Evolutionary conservation across 2,888 invertebrate species (phyloP).

Genomic region (Ormyrus labotus): DNA sequence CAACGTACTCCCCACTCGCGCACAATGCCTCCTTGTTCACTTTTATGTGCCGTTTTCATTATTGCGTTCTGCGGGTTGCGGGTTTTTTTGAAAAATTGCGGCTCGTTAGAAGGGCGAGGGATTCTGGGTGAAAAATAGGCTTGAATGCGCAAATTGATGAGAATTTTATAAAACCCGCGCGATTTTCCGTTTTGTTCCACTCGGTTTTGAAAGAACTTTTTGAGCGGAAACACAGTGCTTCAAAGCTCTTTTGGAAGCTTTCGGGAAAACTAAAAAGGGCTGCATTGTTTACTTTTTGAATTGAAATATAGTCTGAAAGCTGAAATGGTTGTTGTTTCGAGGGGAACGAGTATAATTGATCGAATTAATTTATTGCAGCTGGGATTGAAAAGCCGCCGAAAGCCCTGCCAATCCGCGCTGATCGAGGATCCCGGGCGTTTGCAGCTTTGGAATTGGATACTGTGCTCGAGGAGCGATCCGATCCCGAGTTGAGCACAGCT

Average conservation of each 20-base stretch:
- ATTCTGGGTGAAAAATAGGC: too few relatives aligned
- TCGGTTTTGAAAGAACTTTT: too few relatives aligned
- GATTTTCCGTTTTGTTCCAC: too few relatives aligned
- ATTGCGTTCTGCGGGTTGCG: background rate
- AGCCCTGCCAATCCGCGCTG: constrained; percentile 81
- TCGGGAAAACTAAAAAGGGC: background rate
- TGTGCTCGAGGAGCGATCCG: constrained; percentile 89
- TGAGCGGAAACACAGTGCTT: too few relatives aligned
- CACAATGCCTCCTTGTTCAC: background rate
- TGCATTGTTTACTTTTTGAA: background rate
- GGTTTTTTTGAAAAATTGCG: background rate
- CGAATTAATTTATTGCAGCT: constrained; percentile 60
- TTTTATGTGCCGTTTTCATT: background rate
- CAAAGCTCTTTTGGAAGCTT: too few relatives aligned
- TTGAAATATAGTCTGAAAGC: background rate
- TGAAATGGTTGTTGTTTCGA: too few relatives aligned
- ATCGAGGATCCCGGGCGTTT: constrained; percentile 84
- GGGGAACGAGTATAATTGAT: background rate
- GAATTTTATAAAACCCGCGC: too few relatives aligned
- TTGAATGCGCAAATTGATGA: too few relatives aligned
- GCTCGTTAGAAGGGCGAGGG: too few relatives aligned
- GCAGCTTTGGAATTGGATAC: constrained; percentile 89
- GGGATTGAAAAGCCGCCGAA: constrained; percentile 76
- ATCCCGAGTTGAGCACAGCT: constrained; percentile 82
- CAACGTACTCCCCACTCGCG: background rate